Base-by-base conservation (phyloP, 2,113 vertebrate species). In the Dipodomys stephensi region DNA sequence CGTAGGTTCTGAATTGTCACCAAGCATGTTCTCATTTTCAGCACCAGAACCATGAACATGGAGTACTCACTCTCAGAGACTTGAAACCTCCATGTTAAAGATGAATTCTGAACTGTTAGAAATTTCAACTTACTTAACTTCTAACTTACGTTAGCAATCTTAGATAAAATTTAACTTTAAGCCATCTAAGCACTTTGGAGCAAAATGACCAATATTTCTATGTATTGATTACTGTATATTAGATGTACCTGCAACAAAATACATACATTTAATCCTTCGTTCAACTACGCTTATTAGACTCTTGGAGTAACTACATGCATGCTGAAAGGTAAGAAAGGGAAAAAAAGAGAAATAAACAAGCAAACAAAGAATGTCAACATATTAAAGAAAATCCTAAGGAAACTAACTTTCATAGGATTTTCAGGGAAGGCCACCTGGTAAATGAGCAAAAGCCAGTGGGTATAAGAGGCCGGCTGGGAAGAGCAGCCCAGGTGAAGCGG, bases 61-160 rank as follows among this genome's bases (percentile, higher is more conserved):
- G 25, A 87, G 78, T 18, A 62, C 0, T 87, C 46, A 71, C 39
- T 74, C 32, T 69, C 53, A 88, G 73, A 80, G 0, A 64, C 72
- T 81, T 78, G 64, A 65, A 88, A 80, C 1, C 20, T 73, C 71
- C 44, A 74, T 7, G 68, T 32, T 49, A 19, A 93, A 88, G 78
- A 74, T 88, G n/a, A 79, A 68, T 64, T 71, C 67, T 44, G 12
- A 68, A 77, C 39, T 88, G 49, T 84, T 74, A 71, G 65, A 77
- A 95, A 91, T 74, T 30, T 87, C 12, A 68, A 77, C 19, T 0
- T 39, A 39, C 39, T 39, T 39, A 39, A 39, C 30, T 82, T 71
- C 39, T 39, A 83, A 2, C 18, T 73, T 74, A 85, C 53, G 83
- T 78, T 80, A 83, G 28, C 72, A 44, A 81, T 57, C 92, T 96